Evolutionary conservation across 2,888 invertebrate genomes (phyloP).

Genomic region (Adelphocoris suturalis): DNA sequence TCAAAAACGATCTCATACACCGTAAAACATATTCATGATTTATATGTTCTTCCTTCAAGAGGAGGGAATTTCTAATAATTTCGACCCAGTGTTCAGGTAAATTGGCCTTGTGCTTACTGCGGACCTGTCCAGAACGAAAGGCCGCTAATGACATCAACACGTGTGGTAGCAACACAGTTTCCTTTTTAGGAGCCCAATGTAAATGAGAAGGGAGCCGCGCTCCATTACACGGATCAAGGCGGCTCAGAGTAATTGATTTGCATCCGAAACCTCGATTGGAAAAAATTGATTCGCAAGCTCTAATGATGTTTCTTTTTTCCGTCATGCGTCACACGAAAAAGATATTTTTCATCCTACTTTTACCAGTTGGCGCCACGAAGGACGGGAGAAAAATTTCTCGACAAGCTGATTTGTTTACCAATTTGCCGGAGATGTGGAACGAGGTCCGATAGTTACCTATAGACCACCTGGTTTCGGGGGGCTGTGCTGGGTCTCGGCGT

Average conservation of each 20-base stretch:
- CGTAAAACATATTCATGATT: too few species aligned
- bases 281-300: slow-evolving; percentile 36
- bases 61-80: too few species aligned
- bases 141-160: slow-evolving; percentile 23
- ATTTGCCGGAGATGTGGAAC: slow-evolving; percentile 8
- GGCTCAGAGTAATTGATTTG: slow-evolving; percentile 26
- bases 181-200: slow-evolving; percentile 41
- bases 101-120: too few species aligned
- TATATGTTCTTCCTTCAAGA: too few species aligned
- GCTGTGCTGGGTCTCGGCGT: neutral
- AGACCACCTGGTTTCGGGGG: slow-evolving; percentile 27
- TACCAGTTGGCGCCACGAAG: neutral
- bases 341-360: neutral
- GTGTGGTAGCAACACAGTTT: slow-evolving; percentile 34
- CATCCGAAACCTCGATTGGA: slow-evolving; percentile 2
- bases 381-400: neutral
- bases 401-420: slow-evolving; percentile 15
- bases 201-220: slow-evolving; percentile 31
- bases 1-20: too few species aligned
- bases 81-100: too few species aligned
- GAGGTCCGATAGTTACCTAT: neutral
- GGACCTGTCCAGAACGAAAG: neutral
- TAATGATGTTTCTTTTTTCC: neutral
- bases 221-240: slow-evolving; percentile 40
- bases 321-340: neutral